Evolutionary conservation across 2,113 vertebrate genomes (phyloP).

Genomic region (Phrynosoma blainvillii): DNA sequence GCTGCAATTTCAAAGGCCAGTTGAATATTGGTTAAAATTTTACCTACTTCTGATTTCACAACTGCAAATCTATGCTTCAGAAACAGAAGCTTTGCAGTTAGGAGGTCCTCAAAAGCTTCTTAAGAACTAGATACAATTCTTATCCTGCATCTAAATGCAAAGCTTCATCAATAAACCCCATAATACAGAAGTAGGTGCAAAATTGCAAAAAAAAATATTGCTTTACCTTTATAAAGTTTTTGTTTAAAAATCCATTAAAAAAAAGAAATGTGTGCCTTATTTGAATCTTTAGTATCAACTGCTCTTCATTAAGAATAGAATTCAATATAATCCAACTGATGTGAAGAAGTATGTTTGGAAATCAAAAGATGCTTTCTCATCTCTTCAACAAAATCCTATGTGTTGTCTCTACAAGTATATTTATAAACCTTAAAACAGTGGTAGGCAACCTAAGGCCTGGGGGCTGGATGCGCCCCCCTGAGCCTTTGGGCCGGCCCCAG

Average conservation of each 20-base stretch:
- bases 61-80: conserved; percentile 32
- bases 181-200: background rate
- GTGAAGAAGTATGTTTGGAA: background rate
- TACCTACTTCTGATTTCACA: background rate
- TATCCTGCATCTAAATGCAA: conserved; percentile 19
- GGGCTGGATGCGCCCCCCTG: too few species aligned
- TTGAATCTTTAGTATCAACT: background rate
- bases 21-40: background rate
- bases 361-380: background rate
- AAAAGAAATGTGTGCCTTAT: background rate
- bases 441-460: too few species aligned
- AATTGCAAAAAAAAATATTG: background rate
- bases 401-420: background rate
- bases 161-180: conserved; percentile 19
- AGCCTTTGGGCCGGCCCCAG: too few species aligned
- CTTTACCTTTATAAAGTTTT: background rate
- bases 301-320: background rate
- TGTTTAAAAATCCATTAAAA: background rate
- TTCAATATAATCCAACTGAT: background rate
- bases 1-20: conserved; percentile 29
- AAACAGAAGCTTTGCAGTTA: conserved; percentile 22
- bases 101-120: conserved; percentile 2
- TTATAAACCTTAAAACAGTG: background rate
- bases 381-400: background rate
- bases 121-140: conserved; percentile 9